phyloP scores from a whole-genome alignment of 2,797 vertebrate genomes.

The Mallotus villosus region DNA sequence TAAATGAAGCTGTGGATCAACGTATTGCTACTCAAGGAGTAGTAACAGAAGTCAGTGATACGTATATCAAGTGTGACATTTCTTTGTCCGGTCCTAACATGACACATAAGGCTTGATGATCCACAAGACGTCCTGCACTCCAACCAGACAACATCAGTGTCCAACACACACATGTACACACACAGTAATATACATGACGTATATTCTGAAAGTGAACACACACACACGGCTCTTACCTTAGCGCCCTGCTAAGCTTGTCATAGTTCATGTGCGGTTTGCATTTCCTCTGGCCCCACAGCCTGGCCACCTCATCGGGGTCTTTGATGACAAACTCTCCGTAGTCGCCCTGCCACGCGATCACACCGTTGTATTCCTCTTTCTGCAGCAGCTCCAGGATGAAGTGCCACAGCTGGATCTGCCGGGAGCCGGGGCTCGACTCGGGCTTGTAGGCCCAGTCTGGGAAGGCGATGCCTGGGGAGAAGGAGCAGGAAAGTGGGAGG shows the following conservation, averaged over 20 bases:
- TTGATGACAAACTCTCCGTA: conserved; percentile 96
- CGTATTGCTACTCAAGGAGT: too few species aligned
- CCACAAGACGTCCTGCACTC: too few species aligned
- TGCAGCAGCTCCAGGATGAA: conserved; percentile 92
- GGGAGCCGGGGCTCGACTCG: conserved; percentile 89
- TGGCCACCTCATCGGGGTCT: conserved; percentile 92
- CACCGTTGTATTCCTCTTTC: conserved; percentile 90
- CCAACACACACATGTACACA: conserved; percentile 7
- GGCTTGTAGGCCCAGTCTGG: conserved; percentile 96
- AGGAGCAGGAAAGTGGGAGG: conserved; percentile 46
- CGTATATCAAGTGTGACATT: too few species aligned
- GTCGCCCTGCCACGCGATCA: conserved; percentile 94
- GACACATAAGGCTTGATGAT: too few species aligned
- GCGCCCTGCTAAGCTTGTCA: conserved; percentile 90
- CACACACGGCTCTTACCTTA: conserved; percentile 73
- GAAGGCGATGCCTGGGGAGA: conserved; percentile 84
- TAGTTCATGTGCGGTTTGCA: conserved; percentile 98
- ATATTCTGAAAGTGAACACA: not conserved
- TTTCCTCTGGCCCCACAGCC: conserved; percentile 92
- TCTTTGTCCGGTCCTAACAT: too few species aligned
- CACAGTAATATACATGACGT: not conserved
- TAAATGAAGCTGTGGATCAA: too few species aligned
- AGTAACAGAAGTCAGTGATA: not conserved
- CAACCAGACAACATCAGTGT: not conserved
- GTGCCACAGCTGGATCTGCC: conserved; percentile 95